Evolutionary conservation across 2,113 vertebrate species (phyloP).

Genomic region (Murina feae): DNA sequence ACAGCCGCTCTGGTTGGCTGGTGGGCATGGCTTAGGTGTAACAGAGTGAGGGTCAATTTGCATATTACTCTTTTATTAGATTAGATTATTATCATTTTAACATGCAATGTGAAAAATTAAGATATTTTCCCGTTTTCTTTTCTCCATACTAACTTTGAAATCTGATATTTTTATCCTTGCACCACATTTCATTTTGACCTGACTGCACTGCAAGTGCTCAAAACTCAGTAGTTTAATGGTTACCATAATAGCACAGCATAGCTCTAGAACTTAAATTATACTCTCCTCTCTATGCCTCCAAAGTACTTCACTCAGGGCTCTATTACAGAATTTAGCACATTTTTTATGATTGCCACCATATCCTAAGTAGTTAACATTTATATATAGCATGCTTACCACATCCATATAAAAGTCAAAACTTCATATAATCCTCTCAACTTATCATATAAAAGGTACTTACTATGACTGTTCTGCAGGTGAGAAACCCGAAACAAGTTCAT

Average conservation of each 20-base stretch:
- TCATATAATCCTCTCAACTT: background rate
- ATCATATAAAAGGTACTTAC: background rate
- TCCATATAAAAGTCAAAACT: background rate
- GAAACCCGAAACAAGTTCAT: background rate
- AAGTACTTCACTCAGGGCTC: background rate
- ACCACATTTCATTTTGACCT: background rate
- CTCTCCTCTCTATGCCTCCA: background rate
- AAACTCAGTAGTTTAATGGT: background rate
- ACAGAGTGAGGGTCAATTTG: too few species aligned
- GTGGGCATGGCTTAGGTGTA: too few species aligned
- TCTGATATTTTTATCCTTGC: background rate
- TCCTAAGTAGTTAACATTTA: background rate
- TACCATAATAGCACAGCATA: background rate
- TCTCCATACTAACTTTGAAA: background rate
- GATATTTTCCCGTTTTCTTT: background rate
- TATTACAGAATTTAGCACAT: background rate
- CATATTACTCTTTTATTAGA: too few species aligned
- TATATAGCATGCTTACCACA: background rate
- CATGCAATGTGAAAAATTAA: conserved; percentile 23
- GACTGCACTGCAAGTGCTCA: background rate
- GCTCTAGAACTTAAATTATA: background rate
- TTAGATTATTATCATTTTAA: background rate
- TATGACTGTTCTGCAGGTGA: background rate
- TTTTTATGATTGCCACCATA: background rate
- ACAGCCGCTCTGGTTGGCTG: too few species aligned